These are phyloP conservation scores for Prunella himalayana DNA, from an alignment of 2,113 vertebrate genomes.

Conservation along the genomic window DNA sequence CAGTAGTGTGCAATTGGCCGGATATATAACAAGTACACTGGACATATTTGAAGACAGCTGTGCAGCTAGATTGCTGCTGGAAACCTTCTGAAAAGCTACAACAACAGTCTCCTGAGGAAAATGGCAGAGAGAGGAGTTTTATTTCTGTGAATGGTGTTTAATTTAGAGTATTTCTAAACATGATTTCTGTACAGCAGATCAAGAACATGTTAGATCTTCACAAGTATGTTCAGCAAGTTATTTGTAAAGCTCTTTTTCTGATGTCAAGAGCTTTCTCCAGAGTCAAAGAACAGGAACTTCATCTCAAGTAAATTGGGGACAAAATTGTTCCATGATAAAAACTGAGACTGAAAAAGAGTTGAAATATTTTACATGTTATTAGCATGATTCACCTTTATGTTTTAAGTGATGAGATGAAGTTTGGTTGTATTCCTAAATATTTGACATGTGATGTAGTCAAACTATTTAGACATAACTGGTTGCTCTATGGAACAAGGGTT, in stretches of 20 bases:
- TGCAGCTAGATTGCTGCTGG: background rate
- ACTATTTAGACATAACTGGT: background rate
- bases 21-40: background rate
- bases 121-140: fast-evolving
- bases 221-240: background rate
- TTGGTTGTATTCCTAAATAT: background rate
- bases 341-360: background rate
- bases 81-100: background rate
- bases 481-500: background rate
- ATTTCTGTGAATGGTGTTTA: background rate
- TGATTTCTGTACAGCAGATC: background rate
- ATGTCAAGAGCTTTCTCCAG: background rate
- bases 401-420: background rate
- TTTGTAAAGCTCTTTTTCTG: background rate
- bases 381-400: background rate
- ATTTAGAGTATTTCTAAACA: background rate
- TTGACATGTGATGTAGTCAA: background rate
- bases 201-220: background rate
- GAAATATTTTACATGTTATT: background rate
- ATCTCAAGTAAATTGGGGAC: background rate
- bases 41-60: background rate
- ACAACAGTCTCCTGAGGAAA: background rate
- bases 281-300: background rate
- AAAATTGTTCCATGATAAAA: background rate
- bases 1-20: background rate